Evolutionary conservation across 2,113 vertebrate species (phyloP), one percentile per base, ranked within the genome.

Genomic region (Chascanopsetta lugubris): DNA sequence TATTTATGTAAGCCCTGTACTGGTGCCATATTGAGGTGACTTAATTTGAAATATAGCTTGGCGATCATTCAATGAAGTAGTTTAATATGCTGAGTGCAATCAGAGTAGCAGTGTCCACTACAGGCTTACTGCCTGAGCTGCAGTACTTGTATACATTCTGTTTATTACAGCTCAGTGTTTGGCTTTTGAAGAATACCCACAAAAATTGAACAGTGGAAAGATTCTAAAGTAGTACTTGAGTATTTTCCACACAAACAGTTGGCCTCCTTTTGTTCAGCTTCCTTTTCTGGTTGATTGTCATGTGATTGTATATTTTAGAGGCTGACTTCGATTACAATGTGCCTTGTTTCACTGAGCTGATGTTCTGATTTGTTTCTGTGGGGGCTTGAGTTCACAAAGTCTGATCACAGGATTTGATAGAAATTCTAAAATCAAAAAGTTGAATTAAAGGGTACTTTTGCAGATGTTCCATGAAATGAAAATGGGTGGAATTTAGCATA

Each of bases 31-130:
- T 8, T 46, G 22, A 34, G 11, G 36, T n/a, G 56, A 45, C 43
- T 32, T 15, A 40, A 17, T 25, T 25, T 43, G 55, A 53, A 46
- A 17, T 34, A 34, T 36, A 53, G 70, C n/a, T n/a, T n/a, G n/a
- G n/a, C 42, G 11, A 12, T 49, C 36, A 21, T 12, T 29, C 22
- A 22, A 27, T 18, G 6, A 24, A 38, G 32, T 36, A 36, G 20
- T 27, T 57, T n/a, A n/a, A n/a, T n/a, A n/a, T n/a, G n/a, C n/a
- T n/a, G n/a, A n/a, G n/a, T n/a, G n/a, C n/a, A n/a, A n/a, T n/a
- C n/a, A n/a, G n/a, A 2, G 36, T 36, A 27, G 15, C 20, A 15
- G 12, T 38, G 13, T 38, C 13, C 34, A 38, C 4, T 38, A 15
- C 5, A 38, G 4, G 34, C 12, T 38, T 15, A 5, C 15, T 15